Base-by-base conservation (phyloP, 2,888 invertebrate species). In the Brachyopa scutellaris region DNA sequence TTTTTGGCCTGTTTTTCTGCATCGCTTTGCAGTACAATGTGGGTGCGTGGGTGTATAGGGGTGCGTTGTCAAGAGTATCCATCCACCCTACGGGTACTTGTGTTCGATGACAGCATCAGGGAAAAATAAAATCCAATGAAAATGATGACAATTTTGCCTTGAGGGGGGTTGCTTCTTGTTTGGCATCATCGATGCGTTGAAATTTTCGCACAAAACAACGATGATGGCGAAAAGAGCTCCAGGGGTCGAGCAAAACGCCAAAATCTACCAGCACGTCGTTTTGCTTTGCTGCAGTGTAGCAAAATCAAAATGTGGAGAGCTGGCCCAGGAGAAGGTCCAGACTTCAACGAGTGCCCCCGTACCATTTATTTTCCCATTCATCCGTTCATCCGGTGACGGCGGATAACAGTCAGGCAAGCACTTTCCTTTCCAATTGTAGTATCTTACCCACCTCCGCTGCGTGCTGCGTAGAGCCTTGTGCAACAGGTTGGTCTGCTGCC, bases 81-180 rank as follows among this genome's bases (percentile, higher is more conserved):
- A 66, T 67, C 47, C 47, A 69, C 26, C 76, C 80, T 40, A 23
- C 17, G 67, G 70, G 57, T 53, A 70, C 69, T 77, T 61, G 53
- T 55, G 53, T 55, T 66, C 62, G 80, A 72, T 76, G 77, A 82
- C 77, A 82, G 76, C 70, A 82, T 72, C 53, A 77, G 66, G 77
- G 77, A 57, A 77, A n/a, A 66, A 77, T 72, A 66, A 72, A 77
- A 82, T 82, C 82, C 66, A 82, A 82, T 82, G 82, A 82, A 82
- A 82, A 82, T 66, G 77, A 77, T 77, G 72, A 3, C 70, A 77
- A 64, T 33, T 36, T 55, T 57, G 64, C 77, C 61, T 53, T 53
- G 8, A 61, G 53, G 61, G 55, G 61, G 57, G 6, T 5, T 26
- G 26, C 26, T n/a, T n/a, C n/a, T 49, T 47, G 64, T 19, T n/a